phyloP scores from a whole-genome alignment of 2,888 invertebrate species.

The Imbricaverruca yamaguchii region DNA sequence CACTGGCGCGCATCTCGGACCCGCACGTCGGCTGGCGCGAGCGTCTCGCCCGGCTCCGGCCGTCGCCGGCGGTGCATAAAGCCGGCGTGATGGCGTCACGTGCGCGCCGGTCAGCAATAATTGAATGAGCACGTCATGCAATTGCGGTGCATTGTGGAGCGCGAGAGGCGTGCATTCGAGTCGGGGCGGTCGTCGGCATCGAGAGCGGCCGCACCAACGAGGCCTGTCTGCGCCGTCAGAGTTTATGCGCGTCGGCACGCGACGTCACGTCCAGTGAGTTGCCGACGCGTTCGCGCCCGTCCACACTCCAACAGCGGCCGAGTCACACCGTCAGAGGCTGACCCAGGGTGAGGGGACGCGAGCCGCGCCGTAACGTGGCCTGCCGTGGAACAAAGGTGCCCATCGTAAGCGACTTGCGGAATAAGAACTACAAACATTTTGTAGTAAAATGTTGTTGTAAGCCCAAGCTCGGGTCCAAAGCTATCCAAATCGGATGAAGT shows the following conservation, averaged over 20 bases:
- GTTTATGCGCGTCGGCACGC: conserved; percentile 10
- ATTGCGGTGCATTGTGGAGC: conserved; percentile 1
- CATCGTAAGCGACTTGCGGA: too few relatives aligned
- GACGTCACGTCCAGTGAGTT: background rate
- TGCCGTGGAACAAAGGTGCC: too few relatives aligned
- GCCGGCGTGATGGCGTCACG: background rate
- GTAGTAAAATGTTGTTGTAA: too few relatives aligned
- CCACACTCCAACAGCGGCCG: too few relatives aligned
- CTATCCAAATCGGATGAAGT: too few relatives aligned
- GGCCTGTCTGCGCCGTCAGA: conserved; percentile 16
- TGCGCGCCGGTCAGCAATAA: background rate
- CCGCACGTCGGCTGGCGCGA: background rate
- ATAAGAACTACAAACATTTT: too few relatives aligned
- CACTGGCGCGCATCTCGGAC: background rate
- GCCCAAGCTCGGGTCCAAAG: too few relatives aligned
- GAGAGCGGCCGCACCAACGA: conserved; percentile 21
- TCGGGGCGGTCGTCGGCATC: background rate
- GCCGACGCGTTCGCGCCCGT: background rate
- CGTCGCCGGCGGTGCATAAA: background rate
- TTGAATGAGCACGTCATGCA: background rate
- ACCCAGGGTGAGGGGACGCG: too few relatives aligned
- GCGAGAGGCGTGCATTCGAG: background rate
- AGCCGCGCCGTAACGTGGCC: too few relatives aligned
- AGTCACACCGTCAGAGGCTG: too few relatives aligned
- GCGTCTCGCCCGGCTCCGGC: background rate